Percentiles rank a stretch among this genome's conserved stretches.
phyloP scores from a whole-genome alignment of 1,140 invertebrate species.

The Asobara japonica region DNA sequence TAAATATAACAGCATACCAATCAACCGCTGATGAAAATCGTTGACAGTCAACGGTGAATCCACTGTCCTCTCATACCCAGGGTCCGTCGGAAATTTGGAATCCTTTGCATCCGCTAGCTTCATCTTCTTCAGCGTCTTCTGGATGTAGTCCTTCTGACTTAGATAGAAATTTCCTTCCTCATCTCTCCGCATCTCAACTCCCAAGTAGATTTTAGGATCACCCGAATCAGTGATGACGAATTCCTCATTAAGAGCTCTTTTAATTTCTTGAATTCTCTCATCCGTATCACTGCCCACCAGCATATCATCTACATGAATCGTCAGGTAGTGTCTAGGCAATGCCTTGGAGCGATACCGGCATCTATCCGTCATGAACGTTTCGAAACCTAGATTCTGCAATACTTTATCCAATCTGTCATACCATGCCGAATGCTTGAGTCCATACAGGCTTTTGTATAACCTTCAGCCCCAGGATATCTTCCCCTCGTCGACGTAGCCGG shows the following conservation, averaged over 20 bases:
- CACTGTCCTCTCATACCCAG: background rate
- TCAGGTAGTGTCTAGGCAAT: constrained; percentile 21
- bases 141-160: background rate
- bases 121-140: background rate
- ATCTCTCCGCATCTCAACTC: constrained; percentile 8
- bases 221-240: constrained; percentile 5
- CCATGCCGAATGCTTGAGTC: constrained; percentile 53
- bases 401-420: constrained; percentile 43
- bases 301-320: constrained; percentile 13
- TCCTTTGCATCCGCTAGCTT: background rate
- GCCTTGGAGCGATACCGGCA: background rate
- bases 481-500: background rate
- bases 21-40: constrained; percentile 42
- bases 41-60: background rate
- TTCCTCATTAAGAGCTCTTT: background rate
- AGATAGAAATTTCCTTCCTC: constrained; percentile 12
- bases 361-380: background rate
- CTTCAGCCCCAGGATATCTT: background rate
- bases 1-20: constrained; percentile 56
- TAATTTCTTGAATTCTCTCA: background rate
- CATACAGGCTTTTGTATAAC: background rate
- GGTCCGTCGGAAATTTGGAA: background rate
- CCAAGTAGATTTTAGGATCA: background rate
- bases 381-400: constrained; percentile 31
- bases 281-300: background rate